phyloP scores from a whole-genome alignment of 2,888 invertebrate species.

The Pandemis cinnamomeana region DNA sequence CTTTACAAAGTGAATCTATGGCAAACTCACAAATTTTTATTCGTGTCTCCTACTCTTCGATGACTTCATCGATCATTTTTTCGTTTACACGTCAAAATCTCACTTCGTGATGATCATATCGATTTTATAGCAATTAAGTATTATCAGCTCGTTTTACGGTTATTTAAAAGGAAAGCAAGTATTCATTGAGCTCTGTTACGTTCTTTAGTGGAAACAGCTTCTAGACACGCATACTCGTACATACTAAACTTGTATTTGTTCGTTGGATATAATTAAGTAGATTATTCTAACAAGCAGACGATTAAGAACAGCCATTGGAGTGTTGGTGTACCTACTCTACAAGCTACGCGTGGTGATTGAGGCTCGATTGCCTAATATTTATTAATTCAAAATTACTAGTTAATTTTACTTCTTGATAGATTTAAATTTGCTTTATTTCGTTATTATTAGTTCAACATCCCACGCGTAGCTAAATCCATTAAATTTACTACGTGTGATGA shows the following conservation, averaged over 20 bases:
- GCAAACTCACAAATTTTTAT: too few species aligned
- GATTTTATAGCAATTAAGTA: too few species aligned
- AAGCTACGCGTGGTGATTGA: constrained; percentile 16
- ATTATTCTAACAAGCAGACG: constrained; percentile 31
- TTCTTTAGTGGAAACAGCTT: constrained; percentile 20
- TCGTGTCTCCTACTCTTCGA: too few species aligned
- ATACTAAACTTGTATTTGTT: constrained; percentile 19
- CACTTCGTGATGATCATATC: too few species aligned
- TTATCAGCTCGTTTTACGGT: too few species aligned
- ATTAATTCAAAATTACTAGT: not conserved
- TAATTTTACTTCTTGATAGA: too few species aligned
- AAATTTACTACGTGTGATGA: not conserved
- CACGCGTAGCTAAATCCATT: constrained; percentile 5
- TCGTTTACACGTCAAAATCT: too few species aligned
- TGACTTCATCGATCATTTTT: too few species aligned
- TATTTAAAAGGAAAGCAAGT: not conserved
- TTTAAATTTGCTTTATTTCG: too few species aligned
- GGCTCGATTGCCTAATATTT: not conserved
- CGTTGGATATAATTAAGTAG: constrained; percentile 21
- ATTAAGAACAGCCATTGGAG: constrained; percentile 45
- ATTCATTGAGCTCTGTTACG: constrained; percentile 13
- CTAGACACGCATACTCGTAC: constrained; percentile 25
- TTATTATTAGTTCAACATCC: not conserved
- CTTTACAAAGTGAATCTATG: too few species aligned
- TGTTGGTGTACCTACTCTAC: constrained; percentile 12